Evolutionary conservation across 2,888 invertebrate species (phyloP).

Genomic region (Neocrepidodera transversa): DNA sequence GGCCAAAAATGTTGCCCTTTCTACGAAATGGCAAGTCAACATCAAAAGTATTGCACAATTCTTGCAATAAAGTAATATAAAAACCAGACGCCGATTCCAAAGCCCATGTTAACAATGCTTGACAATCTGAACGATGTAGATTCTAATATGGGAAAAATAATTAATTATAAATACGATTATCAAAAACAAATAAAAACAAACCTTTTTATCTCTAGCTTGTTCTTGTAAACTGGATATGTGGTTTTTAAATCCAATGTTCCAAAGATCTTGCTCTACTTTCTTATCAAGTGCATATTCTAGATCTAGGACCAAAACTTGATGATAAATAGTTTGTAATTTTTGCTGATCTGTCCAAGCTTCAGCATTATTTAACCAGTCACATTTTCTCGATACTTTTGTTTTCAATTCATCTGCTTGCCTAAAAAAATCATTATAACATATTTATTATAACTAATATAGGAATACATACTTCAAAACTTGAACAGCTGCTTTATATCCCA

Average conservation of each 20-base stretch:
- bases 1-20: constrained; percentile 57
- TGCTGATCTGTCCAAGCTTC: constrained; percentile 60
- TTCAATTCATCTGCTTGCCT: constrained; percentile 80
- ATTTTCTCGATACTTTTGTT: constrained; percentile 69
- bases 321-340: constrained; percentile 67
- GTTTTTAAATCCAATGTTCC: constrained; percentile 89
- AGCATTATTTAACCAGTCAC: constrained; percentile 60
- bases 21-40: constrained; percentile 79
- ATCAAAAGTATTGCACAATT: constrained; percentile 82
- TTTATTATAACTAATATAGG: background rate
- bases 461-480: constrained; percentile 74
- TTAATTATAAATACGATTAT: background rate
- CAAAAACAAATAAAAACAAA: constrained; percentile 55
- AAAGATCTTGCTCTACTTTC: constrained; percentile 88
- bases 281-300: constrained; percentile 87
- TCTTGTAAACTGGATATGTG: constrained; percentile 81
- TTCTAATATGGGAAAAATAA: constrained; percentile 66
- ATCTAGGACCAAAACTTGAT: constrained; percentile 79
- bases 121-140: constrained; percentile 75
- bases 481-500: constrained; percentile 79
- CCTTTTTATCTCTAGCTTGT: constrained; percentile 81
- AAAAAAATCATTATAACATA: constrained; percentile 35
- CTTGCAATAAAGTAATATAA: constrained; percentile 81
- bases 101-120: constrained; percentile 80
- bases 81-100: constrained; percentile 86